Evolutionary conservation across 1,140 invertebrate species (phyloP).

Genomic region (Habropoda laboriosa): DNA sequence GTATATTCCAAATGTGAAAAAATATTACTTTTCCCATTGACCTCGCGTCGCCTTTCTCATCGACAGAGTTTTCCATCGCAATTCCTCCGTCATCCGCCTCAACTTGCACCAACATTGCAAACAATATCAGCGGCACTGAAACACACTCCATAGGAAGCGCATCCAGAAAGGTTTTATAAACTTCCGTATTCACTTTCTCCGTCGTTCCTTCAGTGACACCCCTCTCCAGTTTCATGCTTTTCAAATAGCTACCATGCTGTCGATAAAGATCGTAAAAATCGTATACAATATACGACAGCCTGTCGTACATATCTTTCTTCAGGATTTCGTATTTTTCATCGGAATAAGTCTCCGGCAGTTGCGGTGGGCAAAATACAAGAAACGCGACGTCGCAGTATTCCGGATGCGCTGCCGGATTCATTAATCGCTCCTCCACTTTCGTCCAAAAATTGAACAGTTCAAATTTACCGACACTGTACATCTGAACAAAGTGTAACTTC

Average conservation of each 20-base stretch:
- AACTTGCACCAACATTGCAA: slow-evolving; percentile 79
- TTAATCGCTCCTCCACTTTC: slow-evolving; percentile 56
- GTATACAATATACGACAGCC: slow-evolving; percentile 81
- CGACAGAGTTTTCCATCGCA: neutral
- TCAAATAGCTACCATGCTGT: slow-evolving; percentile 80
- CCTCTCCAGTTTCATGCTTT: slow-evolving; percentile 76
- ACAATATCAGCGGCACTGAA: slow-evolving; percentile 78
- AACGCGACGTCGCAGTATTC: slow-evolving; percentile 79
- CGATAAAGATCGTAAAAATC: slow-evolving; percentile 82
- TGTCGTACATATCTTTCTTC: slow-evolving; percentile 80
- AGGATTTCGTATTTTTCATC: slow-evolving; percentile 70
- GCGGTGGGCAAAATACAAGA: slow-evolving; percentile 78
- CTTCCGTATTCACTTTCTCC: slow-evolving; percentile 43
- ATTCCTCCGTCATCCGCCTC: slow-evolving; percentile 26
- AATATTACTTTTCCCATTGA: neutral
- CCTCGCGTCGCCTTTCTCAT: neutral
- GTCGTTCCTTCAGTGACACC: slow-evolving; percentile 71
- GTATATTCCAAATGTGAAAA: neutral
- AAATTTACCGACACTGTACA: slow-evolving; percentile 56
- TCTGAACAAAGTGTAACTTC: slow-evolving; percentile 19
- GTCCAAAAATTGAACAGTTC: slow-evolving; percentile 67
- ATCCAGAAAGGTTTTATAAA: slow-evolving; percentile 74
- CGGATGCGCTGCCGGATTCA: slow-evolving; percentile 66
- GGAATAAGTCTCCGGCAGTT: slow-evolving; percentile 55
- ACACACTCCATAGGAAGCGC: slow-evolving; percentile 79